These are phyloP conservation scores for Limnodromus scolopaceus DNA, from an alignment of 2,797 vertebrate species.

Conservation along the genomic window DNA sequence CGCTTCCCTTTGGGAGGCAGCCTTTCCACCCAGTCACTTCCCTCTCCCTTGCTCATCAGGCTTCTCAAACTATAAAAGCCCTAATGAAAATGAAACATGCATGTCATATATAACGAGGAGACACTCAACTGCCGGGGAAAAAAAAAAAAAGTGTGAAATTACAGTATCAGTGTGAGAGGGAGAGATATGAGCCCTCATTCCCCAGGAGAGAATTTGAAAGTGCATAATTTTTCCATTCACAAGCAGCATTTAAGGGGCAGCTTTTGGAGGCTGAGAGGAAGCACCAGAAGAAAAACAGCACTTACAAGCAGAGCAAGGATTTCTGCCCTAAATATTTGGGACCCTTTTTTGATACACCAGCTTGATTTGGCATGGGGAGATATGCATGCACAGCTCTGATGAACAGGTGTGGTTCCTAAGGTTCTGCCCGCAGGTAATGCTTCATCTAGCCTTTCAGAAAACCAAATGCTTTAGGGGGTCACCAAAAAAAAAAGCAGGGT, in stretches of 20 bases:
- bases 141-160: conserved; percentile 42
- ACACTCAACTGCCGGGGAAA: not conserved
- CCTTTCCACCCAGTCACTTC: not conserved
- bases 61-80: not conserved
- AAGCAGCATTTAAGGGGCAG: not conserved
- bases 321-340: not conserved
- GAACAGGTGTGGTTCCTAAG: not conserved
- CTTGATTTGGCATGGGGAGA: not conserved
- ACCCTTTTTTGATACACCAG: not conserved
- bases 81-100: conserved; percentile 43
- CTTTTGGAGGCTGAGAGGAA: not conserved
- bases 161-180: conserved; percentile 26
- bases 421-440: not conserved
- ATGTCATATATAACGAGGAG: not conserved
- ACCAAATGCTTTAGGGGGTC: not conserved
- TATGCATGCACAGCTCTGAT: not conserved
- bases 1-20: not conserved
- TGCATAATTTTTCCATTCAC: not conserved
- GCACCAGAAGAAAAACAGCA: not conserved
- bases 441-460: not conserved
- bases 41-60: not conserved
- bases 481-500: not conserved
- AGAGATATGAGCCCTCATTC: conserved; percentile 8
- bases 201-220: conserved; percentile 39
- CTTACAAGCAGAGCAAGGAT: not conserved